Evolutionary conservation across 2,797 vertebrate genomes (phyloP), one percentile per base, ranked within the genome.

Genomic region (Cossypha caffra): DNA sequence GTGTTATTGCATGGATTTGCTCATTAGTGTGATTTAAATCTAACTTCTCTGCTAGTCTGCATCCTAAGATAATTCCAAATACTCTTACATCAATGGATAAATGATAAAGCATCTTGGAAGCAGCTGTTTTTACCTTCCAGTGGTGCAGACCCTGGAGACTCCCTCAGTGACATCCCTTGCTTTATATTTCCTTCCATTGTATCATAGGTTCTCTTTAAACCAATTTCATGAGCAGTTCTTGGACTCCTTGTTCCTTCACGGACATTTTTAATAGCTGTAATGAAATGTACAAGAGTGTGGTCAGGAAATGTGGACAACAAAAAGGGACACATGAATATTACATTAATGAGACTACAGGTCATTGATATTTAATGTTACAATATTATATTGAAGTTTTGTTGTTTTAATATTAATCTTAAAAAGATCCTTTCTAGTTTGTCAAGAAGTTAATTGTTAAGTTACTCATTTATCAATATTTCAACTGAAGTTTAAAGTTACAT

Each of bases 191-290:
- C 99, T 96, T 99, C 99, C 97, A 99, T 99, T 90, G 99, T 98
- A 24, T 99, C 99, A 43, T 99, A 99, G n/a, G 98, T 98, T 96
- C 99, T 99, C 95, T 99, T 99, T 42, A 98, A 97, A 67, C 97
- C 76, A 40, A 99, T 98, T 79, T 99, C 99, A 54, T 99, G 99
- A 95, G 98, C 98, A 26, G 98, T 99, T 96, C 99, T 98, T 43
- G 99, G 99, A 94, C 99, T 99, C 94, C 99, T 98, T 40, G 99
- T 99, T 92, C 98, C 99, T 97, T 99, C 99, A 94, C 99, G 98
- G 55, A 99, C 98, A 86, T 99, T 99, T 97, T 99, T 99, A 95
- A 99, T 99, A 84, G 99, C 99, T 99, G 95, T 75, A 55, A 87
- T 26, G 9, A 82, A 96, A 73, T 13, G 68, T 10, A 95, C 17